Evolutionary conservation across 2,797 vertebrate species (phyloP).

Genomic region (Spinus olivaceus): DNA sequence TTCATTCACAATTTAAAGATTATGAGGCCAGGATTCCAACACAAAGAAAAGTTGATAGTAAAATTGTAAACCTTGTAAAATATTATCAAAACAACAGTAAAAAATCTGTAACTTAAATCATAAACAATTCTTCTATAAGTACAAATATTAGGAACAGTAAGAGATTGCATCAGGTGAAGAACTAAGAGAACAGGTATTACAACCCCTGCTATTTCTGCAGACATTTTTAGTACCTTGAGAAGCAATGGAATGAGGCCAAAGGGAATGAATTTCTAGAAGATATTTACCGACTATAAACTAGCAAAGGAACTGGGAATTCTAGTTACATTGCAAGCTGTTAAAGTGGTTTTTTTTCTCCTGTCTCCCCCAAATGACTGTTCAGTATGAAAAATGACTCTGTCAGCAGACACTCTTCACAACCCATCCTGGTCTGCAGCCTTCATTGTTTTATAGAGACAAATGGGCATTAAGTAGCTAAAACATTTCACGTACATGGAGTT

Average conservation of each 20-base stretch:
- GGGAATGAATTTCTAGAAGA: conserved; percentile 4
- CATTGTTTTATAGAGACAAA: conserved; percentile 50
- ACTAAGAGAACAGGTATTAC: neutral
- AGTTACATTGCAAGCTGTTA: conserved; percentile 28
- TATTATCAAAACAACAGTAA: neutral
- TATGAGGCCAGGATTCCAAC: neutral
- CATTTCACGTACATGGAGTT: neutral
- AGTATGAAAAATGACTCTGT: conserved; percentile 44
- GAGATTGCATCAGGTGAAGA: neutral
- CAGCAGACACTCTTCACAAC: neutral
- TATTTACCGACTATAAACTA: conserved; percentile 8
- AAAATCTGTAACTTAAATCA: neutral
- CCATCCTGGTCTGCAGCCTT: neutral
- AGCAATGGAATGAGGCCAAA: conserved; percentile 3
- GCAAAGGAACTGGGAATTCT: conserved; percentile 35
- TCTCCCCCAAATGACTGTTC: conserved; percentile 1
- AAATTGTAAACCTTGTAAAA: neutral
- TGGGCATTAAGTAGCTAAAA: neutral
- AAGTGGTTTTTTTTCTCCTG: neutral
- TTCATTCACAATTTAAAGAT: neutral
- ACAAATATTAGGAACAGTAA: neutral
- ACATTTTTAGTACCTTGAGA: neutral
- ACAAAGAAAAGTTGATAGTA: neutral
- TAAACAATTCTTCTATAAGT: neutral
- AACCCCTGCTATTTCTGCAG: neutral